Evolutionary conservation across 2,797 vertebrate species (phyloP).

Genomic region (Pogoniulus pusillus): DNA sequence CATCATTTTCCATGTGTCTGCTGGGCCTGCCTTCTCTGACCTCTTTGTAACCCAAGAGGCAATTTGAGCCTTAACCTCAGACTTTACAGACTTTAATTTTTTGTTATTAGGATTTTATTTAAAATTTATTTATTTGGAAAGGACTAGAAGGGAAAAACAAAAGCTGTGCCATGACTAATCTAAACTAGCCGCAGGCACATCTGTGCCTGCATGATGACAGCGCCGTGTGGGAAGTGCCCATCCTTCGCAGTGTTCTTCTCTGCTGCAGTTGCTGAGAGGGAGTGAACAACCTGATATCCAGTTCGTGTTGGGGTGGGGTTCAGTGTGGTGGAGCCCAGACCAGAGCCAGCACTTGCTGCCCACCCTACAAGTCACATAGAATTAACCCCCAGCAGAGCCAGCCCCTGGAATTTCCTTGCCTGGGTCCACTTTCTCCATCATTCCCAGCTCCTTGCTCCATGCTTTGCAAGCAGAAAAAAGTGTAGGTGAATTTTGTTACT

Average conservation of each 20-base stretch:
- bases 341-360: accelerated
- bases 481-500: background rate
- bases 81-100: slow-evolving; percentile 19
- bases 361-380: background rate
- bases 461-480: background rate
- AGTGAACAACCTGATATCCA: background rate
- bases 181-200: slow-evolving; percentile 32
- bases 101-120: background rate
- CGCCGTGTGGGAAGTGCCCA: background rate
- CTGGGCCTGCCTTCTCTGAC: background rate
- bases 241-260: background rate
- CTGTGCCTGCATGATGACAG: slow-evolving; percentile 1
- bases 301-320: background rate
- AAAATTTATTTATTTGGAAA: slow-evolving; percentile 11
- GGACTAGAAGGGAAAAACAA: slow-evolving; percentile 71
- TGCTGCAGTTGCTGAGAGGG: background rate
- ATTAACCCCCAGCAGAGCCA: background rate
- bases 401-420: background rate
- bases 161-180: slow-evolving; percentile 14
- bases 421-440: background rate
- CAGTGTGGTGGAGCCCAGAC: accelerated
- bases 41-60: slow-evolving; percentile 13
- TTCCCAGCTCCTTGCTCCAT: background rate
- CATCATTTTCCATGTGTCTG: background rate
- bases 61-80: slow-evolving; percentile 23